phyloP scores from a whole-genome alignment of 2,797 vertebrate genomes.

The Lepus townsendii region DNA sequence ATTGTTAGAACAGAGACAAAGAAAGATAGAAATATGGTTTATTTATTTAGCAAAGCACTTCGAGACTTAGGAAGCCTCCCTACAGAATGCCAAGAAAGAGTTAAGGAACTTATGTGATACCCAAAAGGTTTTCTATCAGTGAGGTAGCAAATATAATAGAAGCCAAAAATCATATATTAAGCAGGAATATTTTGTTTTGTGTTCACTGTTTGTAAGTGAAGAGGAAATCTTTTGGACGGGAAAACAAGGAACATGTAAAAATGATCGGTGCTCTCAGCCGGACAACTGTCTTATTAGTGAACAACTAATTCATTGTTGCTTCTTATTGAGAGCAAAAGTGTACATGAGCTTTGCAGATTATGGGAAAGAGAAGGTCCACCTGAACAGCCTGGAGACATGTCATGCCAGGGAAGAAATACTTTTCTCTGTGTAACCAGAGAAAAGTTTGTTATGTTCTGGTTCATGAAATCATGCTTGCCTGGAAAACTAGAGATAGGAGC shows the following conservation, averaged over 20 bases:
- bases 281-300: not conserved
- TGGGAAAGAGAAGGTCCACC: not conserved
- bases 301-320: not conserved
- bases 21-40: not conserved
- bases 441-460: not conserved
- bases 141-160: not conserved
- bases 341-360: not conserved
- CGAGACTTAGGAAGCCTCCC: not conserved
- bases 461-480: not conserved
- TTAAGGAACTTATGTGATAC: constrained; percentile 56
- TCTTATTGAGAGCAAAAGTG: not conserved
- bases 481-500: not conserved
- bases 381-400: not conserved
- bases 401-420: not conserved
- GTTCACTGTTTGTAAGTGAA: not conserved
- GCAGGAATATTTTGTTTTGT: not conserved
- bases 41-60: constrained; percentile 37
- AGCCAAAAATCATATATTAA: not conserved
- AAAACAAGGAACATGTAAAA: not conserved
- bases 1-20: not conserved
- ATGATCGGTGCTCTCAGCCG: not conserved
- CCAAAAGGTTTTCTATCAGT: not conserved
- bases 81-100: constrained; percentile 51
- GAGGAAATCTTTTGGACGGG: not conserved
- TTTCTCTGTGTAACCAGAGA: not conserved